Base-by-base conservation (phyloP, 2,888 invertebrate genomes). In the Eilema sororculum region DNA sequence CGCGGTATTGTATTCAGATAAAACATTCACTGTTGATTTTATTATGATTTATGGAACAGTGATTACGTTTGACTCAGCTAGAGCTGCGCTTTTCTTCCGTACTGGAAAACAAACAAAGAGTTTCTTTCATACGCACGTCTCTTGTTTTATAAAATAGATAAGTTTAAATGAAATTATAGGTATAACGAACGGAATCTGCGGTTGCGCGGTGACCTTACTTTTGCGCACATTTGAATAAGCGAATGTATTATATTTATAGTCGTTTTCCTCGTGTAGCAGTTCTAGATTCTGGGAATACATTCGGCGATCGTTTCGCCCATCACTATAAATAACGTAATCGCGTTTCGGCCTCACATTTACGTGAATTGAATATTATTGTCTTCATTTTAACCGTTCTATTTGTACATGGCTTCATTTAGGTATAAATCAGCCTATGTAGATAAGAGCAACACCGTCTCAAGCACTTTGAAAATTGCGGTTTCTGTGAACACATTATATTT, bases 251-350 rank as follows among this genome's bases (percentile, higher is more conserved):
- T 4, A 41, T 16, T 69, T 72, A 73, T 16, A 56, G 64, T 74
- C 69, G 52, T 67, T 72, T 65, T 75, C 67, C 37, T 76, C 61
- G 60, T 69, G 56, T 25, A 56, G 56, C 30, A 69, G 30, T 25
- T 64, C 58, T 69, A 65, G 56, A 69, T 79, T 76, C 76, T 69
- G 71, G 69, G 69, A 80, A 80, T 74, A 69, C 16, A 20, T 71
- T 59, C 46, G 28, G 30, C 52, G 28, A 24, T 69, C 59, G 46
- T 5, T 62, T 37, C 33, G 46, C 20, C 41, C 13, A 28, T 68
- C 57, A 30, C 41, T 61, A 8, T 41, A 30, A 63, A 65, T 28
- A 67, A 62, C 58, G 52, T 67, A 57, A 69, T 66, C 67, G 37
- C 30, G 56, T 25, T 61, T 59, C 13, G 25, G 30, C 60, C 60